Evolutionary conservation across 92 coral and sea anemone genomes (phyloP), one percentile per base, ranked within the genome.

Genomic region (Palythoa caribaeorum): DNA sequence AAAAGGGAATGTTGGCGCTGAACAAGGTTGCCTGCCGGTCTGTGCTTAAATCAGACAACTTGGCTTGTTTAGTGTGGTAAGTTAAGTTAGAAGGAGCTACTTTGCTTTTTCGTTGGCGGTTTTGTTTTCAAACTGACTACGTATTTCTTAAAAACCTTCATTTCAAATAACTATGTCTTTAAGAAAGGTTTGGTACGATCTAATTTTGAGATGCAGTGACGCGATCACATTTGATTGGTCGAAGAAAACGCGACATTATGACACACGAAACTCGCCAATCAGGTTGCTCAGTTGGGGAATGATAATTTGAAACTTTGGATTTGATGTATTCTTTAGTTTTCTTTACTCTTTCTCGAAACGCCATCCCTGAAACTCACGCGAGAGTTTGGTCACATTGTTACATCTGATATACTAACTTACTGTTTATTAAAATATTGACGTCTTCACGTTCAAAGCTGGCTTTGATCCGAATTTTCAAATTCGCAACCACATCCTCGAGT

Each of bases 161-260:
- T 28, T 36, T 70, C 75, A 5, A 65, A 65, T 55, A 65, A 6
- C 9, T 1, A 20, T 65, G 69, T 62, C 11, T 51, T 59, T 19
- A 16, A 68, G 10, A 68, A 6, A 20, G 0, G 47, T 12, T 35
- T 38, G 10, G 6, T 16, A 70, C 5, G 40, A 14, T 35, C 6
- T 15, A 10, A 8, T 4, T 36, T 70, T 70, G 6, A 3, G 28
- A 7, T 14, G 6, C 3, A 4, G 66, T 36, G 63, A 48, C 83
- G 40, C 3, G 13, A 5, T 77, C 48, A 36, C 19, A 35, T 28
- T 13, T 77, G 83, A 77, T 77, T 77, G 83, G 83, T 54, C 13
- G 80, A 77, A 44, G 78, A 13, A 10, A 54, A 76, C 16, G 62
- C 35, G 39, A 47, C 36, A 36, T 48, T 20, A 44, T 39, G 38